Evolutionary conservation across 2,888 invertebrate species (phyloP), one percentile per base, ranked within the genome.

Genomic region (Cybosia mesomella): DNA sequence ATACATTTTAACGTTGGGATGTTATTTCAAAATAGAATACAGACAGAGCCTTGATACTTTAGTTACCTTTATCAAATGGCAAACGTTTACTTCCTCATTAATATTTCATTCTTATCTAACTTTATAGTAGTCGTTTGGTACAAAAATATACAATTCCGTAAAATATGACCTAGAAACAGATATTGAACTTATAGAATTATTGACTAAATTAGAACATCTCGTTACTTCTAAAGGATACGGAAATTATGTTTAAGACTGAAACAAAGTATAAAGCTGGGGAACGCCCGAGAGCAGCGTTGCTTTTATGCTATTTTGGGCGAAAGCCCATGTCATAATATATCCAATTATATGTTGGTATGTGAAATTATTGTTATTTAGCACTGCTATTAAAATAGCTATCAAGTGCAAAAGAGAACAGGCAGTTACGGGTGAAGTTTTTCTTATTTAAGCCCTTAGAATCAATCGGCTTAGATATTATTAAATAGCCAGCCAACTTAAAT

Each of bases 251-350:
- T 49, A 49, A 49, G 8, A 49, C n/a, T 5, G 7, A 13, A 36
- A 18, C 18, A 43, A 49, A 49, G n/a, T 49, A 0, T 18, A 18
- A 43, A 18, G 43, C 18, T 7, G 43, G 9, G 49, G 49, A 49
- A 49, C 49, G 49, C 49, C 49, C n/a, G 18, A 49, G 1, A 7
- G 43, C 3, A 49, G 49, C 1, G 5, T n/a, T n/a, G 49, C n/a
- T 49, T 49, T 49, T 49, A 49, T 15, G 49, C n/a, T 49, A 49
- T 49, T 49, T 49, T 49, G n/a, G 49, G 49, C n/a, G n/a, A 49
- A 49, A 49, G n/a, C 18, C 18, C n/a, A 43, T 18, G 39, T 39
- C 39, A 5, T 18, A 43, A 0, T 3, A 10, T 2, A 10, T 13
- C 3, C 0, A 7, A 18, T 5, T 18, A 43, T 43, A 7, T 18